These are phyloP conservation scores for Tachypleus tridentatus DNA, from an alignment of 1,140 invertebrate species.

Conservation along the genomic window DNA sequence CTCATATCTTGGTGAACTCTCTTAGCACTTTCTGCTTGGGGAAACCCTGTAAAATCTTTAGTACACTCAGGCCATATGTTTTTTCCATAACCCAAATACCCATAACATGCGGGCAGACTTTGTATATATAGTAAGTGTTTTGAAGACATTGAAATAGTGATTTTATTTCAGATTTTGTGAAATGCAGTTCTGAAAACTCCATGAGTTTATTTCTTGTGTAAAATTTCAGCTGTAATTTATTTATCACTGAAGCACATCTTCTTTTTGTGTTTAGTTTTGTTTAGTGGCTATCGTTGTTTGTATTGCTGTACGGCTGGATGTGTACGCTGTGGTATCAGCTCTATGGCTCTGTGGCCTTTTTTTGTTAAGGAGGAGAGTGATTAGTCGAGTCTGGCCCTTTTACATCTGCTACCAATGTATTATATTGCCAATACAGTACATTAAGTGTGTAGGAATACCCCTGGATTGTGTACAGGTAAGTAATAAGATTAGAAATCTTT, in stretches of 20 bases:
- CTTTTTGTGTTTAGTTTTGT: conserved; percentile 50
- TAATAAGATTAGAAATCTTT: background rate
- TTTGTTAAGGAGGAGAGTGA: conserved; percentile 47
- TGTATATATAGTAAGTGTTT: too few relatives aligned
- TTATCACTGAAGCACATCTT: background rate
- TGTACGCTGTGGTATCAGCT: conserved; percentile 75
- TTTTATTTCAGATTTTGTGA: too few relatives aligned
- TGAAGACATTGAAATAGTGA: too few relatives aligned
- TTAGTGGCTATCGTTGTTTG: conserved; percentile 71
- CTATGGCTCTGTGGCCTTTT: conserved; percentile 74
- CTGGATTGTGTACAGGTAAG: conserved; percentile 41
- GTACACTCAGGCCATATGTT: too few relatives aligned
- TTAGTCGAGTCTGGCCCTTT: conserved; percentile 67
- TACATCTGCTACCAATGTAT: conserved; percentile 70
- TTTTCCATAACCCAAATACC: too few relatives aligned
- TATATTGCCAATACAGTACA: conserved; percentile 74
- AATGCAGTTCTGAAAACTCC: too few relatives aligned
- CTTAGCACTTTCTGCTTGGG: too few relatives aligned
- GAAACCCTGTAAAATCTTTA: too few relatives aligned
- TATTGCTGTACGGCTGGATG: conserved; percentile 83
- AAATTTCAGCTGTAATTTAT: too few relatives aligned
- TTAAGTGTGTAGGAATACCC: conserved; percentile 77
- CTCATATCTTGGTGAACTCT: too few relatives aligned
- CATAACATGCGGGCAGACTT: too few relatives aligned
- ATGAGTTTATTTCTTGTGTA: too few relatives aligned